These are phyloP conservation scores for Hydropotes inermis DNA, from an alignment of 2,113 vertebrate species.

Conservation along the genomic window DNA sequence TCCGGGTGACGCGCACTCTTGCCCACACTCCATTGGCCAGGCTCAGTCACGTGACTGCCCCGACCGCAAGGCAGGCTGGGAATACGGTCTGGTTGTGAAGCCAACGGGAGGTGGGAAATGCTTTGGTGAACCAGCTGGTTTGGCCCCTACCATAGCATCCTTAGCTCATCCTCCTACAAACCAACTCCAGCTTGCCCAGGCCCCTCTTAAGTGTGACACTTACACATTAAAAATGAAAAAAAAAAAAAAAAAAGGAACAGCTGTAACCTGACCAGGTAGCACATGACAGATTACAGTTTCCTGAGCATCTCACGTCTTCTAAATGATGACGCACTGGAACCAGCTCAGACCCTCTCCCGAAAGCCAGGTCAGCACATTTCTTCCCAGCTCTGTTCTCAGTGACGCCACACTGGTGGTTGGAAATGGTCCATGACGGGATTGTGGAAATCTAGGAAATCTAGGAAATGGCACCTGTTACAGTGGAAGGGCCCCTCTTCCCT, in stretches of 20 bases:
- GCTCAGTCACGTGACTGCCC: not conserved
- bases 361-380: not conserved
- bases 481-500: not conserved
- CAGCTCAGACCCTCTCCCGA: not conserved
- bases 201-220: not conserved
- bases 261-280: not conserved
- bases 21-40: not conserved
- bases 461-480: not conserved
- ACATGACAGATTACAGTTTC: not conserved
- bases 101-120: not conserved
- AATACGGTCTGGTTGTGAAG: not conserved
- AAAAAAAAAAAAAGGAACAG: not conserved
- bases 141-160: not conserved
- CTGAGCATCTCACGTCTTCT: not conserved
- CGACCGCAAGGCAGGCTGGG: not conserved
- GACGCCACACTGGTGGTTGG: accelerated
- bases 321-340: too few relatives aligned
- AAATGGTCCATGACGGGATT: not conserved
- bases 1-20: not conserved
- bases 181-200: not conserved
- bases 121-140: not conserved
- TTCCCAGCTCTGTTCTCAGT: not conserved
- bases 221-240: not conserved
- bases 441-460: not conserved
- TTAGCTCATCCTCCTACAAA: not conserved